phyloP scores from a whole-genome alignment of 2,797 vertebrate species.

The Mustela erminea region DNA sequence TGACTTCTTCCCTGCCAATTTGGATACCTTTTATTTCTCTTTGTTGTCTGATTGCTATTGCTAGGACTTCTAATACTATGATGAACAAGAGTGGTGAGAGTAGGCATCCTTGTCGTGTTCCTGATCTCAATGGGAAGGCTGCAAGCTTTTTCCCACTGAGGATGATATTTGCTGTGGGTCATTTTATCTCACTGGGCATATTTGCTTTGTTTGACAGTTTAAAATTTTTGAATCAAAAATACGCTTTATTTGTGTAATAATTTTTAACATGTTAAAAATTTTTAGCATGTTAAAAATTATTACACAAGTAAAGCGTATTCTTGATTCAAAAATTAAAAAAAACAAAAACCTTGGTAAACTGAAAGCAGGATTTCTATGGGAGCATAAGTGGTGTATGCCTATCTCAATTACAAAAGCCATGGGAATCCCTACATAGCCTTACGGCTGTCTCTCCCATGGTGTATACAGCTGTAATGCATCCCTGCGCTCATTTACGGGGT shows the following conservation, averaged over 20 bases:
- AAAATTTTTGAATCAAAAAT: not conserved
- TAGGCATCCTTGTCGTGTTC: too few species aligned
- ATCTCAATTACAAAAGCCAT: not conserved
- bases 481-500: accelerated
- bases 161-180: too few species aligned
- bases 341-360: not conserved
- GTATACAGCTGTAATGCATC: not conserved
- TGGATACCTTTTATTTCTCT: too few species aligned
- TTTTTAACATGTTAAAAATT: not conserved
- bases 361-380: not conserved
- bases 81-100: too few species aligned
- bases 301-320: too few species aligned
- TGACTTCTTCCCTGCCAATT: too few species aligned
- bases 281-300: not conserved
- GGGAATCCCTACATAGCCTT: not conserved
- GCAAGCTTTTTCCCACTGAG: too few species aligned
- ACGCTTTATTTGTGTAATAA: not conserved
- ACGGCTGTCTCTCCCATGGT: not conserved
- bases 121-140: too few species aligned
- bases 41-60: too few species aligned
- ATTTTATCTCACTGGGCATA: not conserved
- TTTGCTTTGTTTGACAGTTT: not conserved
- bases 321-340: not conserved
- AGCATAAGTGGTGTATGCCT: not conserved
- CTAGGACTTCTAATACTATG: too few species aligned